Conservation (phyloP, 2,888 invertebrate genomes). For the Mesochorus sp. region DNA sequence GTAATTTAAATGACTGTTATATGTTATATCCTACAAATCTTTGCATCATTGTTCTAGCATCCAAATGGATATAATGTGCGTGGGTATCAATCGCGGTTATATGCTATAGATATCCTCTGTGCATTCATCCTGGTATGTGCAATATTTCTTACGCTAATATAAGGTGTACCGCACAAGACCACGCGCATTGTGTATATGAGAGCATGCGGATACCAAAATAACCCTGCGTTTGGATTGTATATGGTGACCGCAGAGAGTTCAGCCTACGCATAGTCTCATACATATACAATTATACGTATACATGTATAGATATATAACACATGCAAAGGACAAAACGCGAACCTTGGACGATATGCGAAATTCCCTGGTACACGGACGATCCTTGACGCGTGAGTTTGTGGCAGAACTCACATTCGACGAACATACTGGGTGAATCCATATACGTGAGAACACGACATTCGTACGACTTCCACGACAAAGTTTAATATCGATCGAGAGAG, state of each 20-base stretch:
- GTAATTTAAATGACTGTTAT: too few species aligned
- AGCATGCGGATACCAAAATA: slow-evolving; percentile 10
- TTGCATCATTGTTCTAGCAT: too few species aligned
- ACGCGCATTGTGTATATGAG: too few species aligned
- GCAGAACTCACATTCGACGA: neutral
- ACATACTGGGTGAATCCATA: slow-evolving; percentile 52
- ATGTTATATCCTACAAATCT: too few species aligned
- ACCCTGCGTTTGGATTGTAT: neutral
- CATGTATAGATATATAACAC: neutral
- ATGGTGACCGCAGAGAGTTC: neutral
- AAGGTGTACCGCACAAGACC: too few species aligned
- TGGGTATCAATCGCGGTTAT: too few species aligned
- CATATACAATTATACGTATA: too few species aligned
- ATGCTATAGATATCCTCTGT: too few species aligned
- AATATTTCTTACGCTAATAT: too few species aligned
- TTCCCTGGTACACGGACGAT: slow-evolving; percentile 33
- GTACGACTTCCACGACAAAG: slow-evolving; percentile 53
- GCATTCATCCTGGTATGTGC: too few species aligned
- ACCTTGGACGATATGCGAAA: slow-evolving; percentile 1
- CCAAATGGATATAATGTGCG: too few species aligned
- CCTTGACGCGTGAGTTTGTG: slow-evolving; percentile 8
- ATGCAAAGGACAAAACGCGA: neutral
- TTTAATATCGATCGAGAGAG: slow-evolving; percentile 50
- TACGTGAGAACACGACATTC: slow-evolving; percentile 49
- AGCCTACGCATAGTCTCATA: neutral